Evolutionary conservation across 2,888 invertebrate genomes (phyloP), one percentile per base, ranked within the genome.

Genomic region (Enchytraeus crypticus): DNA sequence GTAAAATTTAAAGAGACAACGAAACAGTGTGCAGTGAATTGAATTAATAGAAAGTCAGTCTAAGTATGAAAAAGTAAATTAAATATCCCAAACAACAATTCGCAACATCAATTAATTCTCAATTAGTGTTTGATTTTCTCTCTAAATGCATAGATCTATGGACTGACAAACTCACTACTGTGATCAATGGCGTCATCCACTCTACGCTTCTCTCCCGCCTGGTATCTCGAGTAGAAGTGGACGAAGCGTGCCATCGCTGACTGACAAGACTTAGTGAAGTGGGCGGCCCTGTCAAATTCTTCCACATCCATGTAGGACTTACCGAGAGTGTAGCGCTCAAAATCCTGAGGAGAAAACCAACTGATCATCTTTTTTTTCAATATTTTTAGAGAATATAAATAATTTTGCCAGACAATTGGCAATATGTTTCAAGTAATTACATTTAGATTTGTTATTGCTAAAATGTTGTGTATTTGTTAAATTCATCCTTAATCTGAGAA

Each of bases 301-400:
- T 89, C 88, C 51, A 88, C 82, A 79, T 93, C 91, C 75, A 92
- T 92, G 77, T 90, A 92, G 65, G 88, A 87, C 77, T 90, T 91
- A 0, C 90, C 89, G 67, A 92, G 77, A 46, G 84, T 83, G 76
- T 89, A 92, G 29, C 83, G 81, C 73, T 89, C 88, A 65, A 83
- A 83, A 70, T 89, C 88, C 5, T 33, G 27, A 29, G 38, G 11
- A 29, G 43, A 33, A n/a, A n/a, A n/a, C n/a, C n/a, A n/a, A n/a
- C n/a, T n/a, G n/a, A n/a, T n/a, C n/a, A n/a, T n/a, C n/a, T n/a
- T n/a, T n/a, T n/a, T n/a, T n/a, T n/a, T n/a, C n/a, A n/a, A n/a
- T n/a, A n/a, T n/a, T n/a, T n/a, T n/a, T n/a, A n/a, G n/a, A n/a
- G n/a, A n/a, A n/a, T n/a, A n/a, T n/a, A n/a, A n/a, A n/a, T n/a